These are phyloP conservation scores for Baccha elongata DNA, from an alignment of 2,888 invertebrate genomes.

Conservation along the genomic window DNA sequence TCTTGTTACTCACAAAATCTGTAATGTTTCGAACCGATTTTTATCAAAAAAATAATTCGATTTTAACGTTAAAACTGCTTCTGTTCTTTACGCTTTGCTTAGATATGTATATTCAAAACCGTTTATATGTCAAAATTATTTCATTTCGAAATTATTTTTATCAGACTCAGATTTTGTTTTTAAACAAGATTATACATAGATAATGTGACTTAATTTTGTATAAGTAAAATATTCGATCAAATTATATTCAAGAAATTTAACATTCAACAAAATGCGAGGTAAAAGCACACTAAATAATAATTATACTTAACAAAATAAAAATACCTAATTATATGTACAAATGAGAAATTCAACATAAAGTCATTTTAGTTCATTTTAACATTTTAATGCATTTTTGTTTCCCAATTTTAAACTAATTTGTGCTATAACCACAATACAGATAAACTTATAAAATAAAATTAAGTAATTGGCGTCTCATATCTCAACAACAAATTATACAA, in stretches of 20 bases:
- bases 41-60: too few relatives aligned
- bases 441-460: slow-evolving; percentile 57
- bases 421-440: slow-evolving; percentile 48
- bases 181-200: too few relatives aligned
- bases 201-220: too few relatives aligned
- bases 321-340: slow-evolving; percentile 42
- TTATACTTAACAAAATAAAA: slow-evolving; percentile 20
- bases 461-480: slow-evolving; percentile 60
- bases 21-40: too few relatives aligned
- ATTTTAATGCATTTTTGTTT: slow-evolving; percentile 28
- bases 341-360: slow-evolving; percentile 17
- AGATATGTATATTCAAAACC: too few relatives aligned
- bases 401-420: slow-evolving; percentile 26
- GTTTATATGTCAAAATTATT: too few relatives aligned
- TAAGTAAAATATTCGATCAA: slow-evolving; percentile 27
- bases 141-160: too few relatives aligned
- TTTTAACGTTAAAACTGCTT: too few relatives aligned
- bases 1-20: too few relatives aligned
- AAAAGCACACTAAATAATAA: slow-evolving; percentile 25
- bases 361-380: background rate
- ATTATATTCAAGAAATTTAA: slow-evolving; percentile 7
- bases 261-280: slow-evolving; percentile 55
- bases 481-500: slow-evolving; percentile 44
- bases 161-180: too few relatives aligned
- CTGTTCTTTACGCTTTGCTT: too few relatives aligned